A percentile compares a stretch with the other conserved stretches of the same genome.
phyloP scores from a whole-genome alignment of 1,140 invertebrate genomes.

The Phymorhynchus buccinoides region DNA sequence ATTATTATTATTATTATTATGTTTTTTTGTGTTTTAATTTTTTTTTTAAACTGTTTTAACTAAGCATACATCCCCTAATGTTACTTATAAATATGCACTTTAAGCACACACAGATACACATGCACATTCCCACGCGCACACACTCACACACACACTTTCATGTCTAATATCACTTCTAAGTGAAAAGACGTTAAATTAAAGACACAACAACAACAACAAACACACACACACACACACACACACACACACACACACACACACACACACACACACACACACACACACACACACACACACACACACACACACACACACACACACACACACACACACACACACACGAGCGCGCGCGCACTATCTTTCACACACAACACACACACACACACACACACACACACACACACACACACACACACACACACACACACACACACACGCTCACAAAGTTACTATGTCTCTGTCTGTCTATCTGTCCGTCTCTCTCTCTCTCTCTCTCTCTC shows the following conservation, averaged over 20 bases:
- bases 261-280: neutral
- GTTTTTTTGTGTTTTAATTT: no score
- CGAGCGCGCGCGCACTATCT: neutral
- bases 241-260: neutral
- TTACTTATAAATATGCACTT: no score
- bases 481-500: neutral
- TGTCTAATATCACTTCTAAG: neutral
- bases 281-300: neutral
- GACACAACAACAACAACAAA: no score
- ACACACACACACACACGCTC: constrained; percentile 6
- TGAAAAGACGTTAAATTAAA: no score
- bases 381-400: neutral
- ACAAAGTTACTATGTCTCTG: neutral
- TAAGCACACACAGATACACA: no score
- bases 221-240: neutral
- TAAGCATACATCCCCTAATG: no score
- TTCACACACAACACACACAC: neutral
- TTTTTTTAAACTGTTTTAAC: no score
- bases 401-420: constrained; percentile 24
- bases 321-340: neutral
- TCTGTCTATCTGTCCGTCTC: neutral
- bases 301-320: constrained; percentile 2
- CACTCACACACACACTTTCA: neutral
- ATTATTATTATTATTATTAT: no score
- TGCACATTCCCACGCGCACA: no score